phyloP scores from a whole-genome alignment of 1,140 invertebrate genomes.

The Drosophila setifemur region DNA sequence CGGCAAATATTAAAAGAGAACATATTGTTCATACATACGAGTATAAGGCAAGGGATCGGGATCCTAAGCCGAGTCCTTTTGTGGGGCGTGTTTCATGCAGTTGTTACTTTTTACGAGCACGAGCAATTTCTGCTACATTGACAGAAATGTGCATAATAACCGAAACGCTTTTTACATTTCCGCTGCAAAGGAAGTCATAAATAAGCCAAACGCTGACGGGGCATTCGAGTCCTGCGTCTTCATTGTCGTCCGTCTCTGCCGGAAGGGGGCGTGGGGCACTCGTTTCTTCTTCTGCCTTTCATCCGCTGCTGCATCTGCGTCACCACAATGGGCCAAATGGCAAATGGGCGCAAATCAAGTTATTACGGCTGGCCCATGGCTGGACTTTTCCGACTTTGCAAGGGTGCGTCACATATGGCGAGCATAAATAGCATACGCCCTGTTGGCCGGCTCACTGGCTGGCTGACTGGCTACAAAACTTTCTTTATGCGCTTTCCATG shows the following conservation, averaged over 20 bases:
- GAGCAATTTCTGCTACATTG: slow-evolving; percentile 73
- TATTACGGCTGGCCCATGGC: slow-evolving; percentile 63
- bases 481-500: slow-evolving; percentile 80
- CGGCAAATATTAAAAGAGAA: neutral
- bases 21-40: neutral
- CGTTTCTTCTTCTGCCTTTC: slow-evolving; percentile 28
- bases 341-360: slow-evolving; percentile 68
- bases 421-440: slow-evolving; percentile 68
- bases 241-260: slow-evolving; percentile 27
- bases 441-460: slow-evolving; percentile 1
- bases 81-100: slow-evolving; percentile 54
- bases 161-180: slow-evolving; percentile 57
- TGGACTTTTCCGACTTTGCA: slow-evolving; percentile 18
- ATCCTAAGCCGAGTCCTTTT: neutral
- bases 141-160: slow-evolving; percentile 68
- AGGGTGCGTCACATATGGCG: slow-evolving; percentile 68
- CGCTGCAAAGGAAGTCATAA: slow-evolving; percentile 75
- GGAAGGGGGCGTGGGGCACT: slow-evolving; percentile 32
- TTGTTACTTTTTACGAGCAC: slow-evolving; percentile 68
- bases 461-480: slow-evolving; percentile 55
- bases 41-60: neutral
- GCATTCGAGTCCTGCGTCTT: slow-evolving; percentile 51
- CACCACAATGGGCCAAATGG: slow-evolving; percentile 73
- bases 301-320: slow-evolving; percentile 71
- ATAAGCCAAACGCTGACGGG: slow-evolving; percentile 70